A percentile compares a stretch with the other conserved stretches of the same genome.
phyloP scores from a whole-genome alignment of 2,797 vertebrate genomes.

The Gila robusta region DNA sequence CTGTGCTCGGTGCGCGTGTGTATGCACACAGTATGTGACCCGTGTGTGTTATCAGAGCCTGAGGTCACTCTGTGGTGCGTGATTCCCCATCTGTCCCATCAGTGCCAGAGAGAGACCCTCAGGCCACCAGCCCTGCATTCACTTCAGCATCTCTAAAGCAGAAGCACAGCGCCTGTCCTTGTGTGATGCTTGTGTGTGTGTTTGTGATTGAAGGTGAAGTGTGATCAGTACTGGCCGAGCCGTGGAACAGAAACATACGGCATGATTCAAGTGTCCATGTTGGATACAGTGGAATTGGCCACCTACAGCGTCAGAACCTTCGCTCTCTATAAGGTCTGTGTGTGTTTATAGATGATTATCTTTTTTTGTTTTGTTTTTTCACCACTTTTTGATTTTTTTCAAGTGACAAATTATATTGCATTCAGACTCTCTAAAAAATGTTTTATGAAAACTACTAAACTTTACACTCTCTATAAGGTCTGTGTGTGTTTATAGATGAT shows the following conservation, averaged over 20 bases:
- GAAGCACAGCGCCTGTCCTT: background rate
- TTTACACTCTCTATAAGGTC: slow-evolving; percentile 80
- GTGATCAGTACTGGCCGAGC: slow-evolving; percentile 96
- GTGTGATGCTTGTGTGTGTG: slow-evolving; percentile 41
- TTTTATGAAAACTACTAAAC: background rate
- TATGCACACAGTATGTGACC: slow-evolving; percentile 21
- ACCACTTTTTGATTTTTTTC: background rate
- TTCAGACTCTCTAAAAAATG: background rate
- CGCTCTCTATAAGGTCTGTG: slow-evolving; percentile 89
- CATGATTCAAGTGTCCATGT: slow-evolving; percentile 91
- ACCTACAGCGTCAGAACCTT: slow-evolving; percentile 93
- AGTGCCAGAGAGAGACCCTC: slow-evolving; percentile 12
- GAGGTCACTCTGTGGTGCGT: background rate
- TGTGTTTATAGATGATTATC: too few species aligned
- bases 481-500: background rate
- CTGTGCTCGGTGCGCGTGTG: background rate
- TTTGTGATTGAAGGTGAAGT: slow-evolving; percentile 85
- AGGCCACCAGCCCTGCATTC: slow-evolving; percentile 1
- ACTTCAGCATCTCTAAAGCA: background rate
- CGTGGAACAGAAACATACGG: slow-evolving; percentile 84
- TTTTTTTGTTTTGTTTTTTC: background rate
- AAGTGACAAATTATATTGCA: background rate
- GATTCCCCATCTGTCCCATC: slow-evolving; percentile 24
- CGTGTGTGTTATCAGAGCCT: slow-evolving; percentile 14
- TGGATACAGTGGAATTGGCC: slow-evolving; percentile 93